Conservation (phyloP, 2,113 vertebrate genomes). For the Astur gentilis region DNA sequence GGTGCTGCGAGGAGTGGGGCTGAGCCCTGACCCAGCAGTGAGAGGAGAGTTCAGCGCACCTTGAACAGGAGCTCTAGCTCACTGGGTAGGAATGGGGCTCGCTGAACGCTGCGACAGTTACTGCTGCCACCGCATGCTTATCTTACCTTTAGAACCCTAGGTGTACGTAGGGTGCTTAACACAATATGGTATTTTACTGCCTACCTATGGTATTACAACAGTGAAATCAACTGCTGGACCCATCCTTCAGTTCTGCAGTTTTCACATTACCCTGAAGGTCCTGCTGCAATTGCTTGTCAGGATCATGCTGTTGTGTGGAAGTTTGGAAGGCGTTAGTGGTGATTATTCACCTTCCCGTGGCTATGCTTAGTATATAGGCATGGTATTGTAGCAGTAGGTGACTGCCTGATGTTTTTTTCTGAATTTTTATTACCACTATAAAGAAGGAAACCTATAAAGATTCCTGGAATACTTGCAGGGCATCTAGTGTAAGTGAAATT, state of each 20-base stretch:
- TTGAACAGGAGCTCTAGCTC: neutral
- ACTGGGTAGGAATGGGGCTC: neutral
- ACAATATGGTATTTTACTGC: neutral
- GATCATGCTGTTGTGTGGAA: neutral
- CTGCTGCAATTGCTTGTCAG: neutral
- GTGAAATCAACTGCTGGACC: neutral
- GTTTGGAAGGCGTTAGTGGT: neutral
- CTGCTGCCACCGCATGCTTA: neutral
- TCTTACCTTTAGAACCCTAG: neutral
- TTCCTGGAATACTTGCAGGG: neutral
- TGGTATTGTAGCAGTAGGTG: neutral
- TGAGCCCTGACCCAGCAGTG: neutral
- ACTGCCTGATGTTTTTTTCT: neutral
- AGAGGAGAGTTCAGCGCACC: neutral
- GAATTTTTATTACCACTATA: neutral
- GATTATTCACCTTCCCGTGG: neutral
- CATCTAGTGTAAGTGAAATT: neutral
- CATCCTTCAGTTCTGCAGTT: neutral
- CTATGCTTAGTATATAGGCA: neutral
- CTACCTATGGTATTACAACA: neutral
- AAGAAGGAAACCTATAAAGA: neutral
- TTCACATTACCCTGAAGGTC: neutral
- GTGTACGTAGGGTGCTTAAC: neutral
- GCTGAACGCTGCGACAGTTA: rapidly evolving
- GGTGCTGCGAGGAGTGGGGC: neutral